phyloP scores from a whole-genome alignment of 2,888 invertebrate species.

The Tetropium fuscum region DNA sequence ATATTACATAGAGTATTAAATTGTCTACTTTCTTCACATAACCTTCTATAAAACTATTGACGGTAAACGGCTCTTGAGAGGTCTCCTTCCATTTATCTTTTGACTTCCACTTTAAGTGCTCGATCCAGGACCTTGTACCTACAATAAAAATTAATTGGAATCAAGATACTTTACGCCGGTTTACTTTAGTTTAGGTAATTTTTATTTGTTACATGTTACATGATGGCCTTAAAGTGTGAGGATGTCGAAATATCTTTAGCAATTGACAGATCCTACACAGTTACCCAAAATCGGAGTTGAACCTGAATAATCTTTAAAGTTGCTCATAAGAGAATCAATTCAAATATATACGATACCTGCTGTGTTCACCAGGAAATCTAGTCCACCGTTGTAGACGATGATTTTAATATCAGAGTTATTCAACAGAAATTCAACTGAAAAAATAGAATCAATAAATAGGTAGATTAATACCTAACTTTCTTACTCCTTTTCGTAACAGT shows the following conservation, averaged over 20 bases:
- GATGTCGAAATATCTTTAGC: too few relatives aligned
- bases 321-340: too few relatives aligned
- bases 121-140: conserved; percentile 83
- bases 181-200: too few relatives aligned
- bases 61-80: conserved; percentile 70
- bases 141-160: conserved; percentile 24
- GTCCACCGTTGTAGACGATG: conserved; percentile 56
- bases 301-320: too few relatives aligned
- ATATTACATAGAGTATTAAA: conserved; percentile 80
- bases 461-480: background rate
- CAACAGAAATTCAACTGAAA: conserved; percentile 55
- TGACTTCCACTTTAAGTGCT: conserved; percentile 74
- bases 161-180: too few relatives aligned
- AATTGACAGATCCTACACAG: too few relatives aligned
- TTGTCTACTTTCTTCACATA: conserved; percentile 76
- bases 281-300: too few relatives aligned
- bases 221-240: too few relatives aligned
- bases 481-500: conserved; percentile 77
- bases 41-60: conserved; percentile 72
- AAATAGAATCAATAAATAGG: conserved; percentile 2
- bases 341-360: too few relatives aligned
- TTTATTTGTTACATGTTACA: too few relatives aligned
- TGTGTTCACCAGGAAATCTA: conserved; percentile 57
- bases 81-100: conserved; percentile 26
- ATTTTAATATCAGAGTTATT: conserved; percentile 55